phyloP scores from a whole-genome alignment of 2,797 vertebrate species.

The Streptopelia turtur region DNA sequence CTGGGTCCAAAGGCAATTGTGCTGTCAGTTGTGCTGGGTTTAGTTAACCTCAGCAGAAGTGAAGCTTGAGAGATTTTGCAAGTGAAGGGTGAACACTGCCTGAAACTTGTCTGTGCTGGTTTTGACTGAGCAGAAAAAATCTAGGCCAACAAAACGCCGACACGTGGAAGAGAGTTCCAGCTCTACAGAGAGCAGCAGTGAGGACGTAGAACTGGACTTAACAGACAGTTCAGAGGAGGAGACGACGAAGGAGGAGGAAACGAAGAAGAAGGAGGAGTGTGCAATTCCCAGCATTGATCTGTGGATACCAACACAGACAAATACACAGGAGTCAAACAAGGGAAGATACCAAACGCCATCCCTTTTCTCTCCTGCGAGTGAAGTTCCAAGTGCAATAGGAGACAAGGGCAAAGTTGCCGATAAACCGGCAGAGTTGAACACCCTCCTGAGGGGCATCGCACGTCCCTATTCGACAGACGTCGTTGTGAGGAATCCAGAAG shows the following conservation, averaged over 20 bases:
- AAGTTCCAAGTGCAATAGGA: neutral
- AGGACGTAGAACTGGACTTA: conserved; percentile 33
- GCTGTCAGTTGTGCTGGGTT: neutral
- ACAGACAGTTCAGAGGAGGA: conserved; percentile 20
- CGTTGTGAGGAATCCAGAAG: neutral
- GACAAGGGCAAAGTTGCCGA: neutral
- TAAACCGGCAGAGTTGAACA: neutral
- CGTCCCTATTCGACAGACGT: neutral
- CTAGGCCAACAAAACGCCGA: neutral
- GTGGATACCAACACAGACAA: conserved; percentile 81
- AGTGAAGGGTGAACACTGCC: neutral
- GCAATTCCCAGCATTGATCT: conserved; percentile 75
- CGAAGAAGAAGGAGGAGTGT: neutral
- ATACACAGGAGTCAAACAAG: rapidly evolving
- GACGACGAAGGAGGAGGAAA: neutral
- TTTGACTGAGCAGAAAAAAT: neutral
- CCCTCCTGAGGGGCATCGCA: neutral
- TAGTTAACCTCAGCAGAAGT: neutral
- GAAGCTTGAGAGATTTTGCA: neutral
- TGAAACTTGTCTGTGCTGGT: neutral
- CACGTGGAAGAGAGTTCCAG: neutral
- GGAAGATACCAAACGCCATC: neutral
- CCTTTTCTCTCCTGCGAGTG: neutral
- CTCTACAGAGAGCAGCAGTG: conserved; percentile 33
- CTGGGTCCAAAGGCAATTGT: neutral